Evolutionary conservation across 2,797 vertebrate species (phyloP).

Genomic region (Gallinago solitaria): DNA sequence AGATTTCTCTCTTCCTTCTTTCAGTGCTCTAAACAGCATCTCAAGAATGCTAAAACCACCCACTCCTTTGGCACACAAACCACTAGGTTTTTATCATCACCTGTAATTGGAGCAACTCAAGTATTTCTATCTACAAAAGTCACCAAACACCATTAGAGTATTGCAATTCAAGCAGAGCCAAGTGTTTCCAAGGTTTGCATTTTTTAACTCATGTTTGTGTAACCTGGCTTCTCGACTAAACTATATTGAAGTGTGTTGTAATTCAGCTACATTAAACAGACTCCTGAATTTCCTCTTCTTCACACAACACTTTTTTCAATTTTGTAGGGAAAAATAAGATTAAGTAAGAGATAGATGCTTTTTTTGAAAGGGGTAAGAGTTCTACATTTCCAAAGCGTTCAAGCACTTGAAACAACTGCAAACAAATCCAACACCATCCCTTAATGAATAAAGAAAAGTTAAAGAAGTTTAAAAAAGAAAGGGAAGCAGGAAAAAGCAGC

Average conservation of each 20-base stretch:
- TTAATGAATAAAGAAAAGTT: not conserved
- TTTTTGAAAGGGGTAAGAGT: not conserved
- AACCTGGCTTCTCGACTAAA: not conserved
- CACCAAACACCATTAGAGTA: not conserved
- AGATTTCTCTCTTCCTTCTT: not conserved
- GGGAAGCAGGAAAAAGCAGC: accelerated
- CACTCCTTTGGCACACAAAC: not conserved
- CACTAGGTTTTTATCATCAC: not conserved
- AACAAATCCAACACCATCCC: not conserved
- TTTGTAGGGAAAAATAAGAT: not conserved
- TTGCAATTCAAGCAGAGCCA: not conserved
- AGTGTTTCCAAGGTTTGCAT: not conserved
- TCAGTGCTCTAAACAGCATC: not conserved
- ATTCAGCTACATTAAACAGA: not conserved
- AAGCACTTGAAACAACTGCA: not conserved
- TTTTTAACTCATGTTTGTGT: not conserved
- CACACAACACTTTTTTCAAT: not conserved
- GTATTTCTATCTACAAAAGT: not conserved
- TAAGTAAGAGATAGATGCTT: not conserved
- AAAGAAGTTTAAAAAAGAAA: not conserved
- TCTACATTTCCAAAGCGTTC: not conserved
- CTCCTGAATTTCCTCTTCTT: not conserved
- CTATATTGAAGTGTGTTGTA: not conserved
- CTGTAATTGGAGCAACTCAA: not conserved
- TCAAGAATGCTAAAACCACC: not conserved